phyloP scores from a whole-genome alignment of 2,888 invertebrate genomes.

The Gerosis bhagava region DNA sequence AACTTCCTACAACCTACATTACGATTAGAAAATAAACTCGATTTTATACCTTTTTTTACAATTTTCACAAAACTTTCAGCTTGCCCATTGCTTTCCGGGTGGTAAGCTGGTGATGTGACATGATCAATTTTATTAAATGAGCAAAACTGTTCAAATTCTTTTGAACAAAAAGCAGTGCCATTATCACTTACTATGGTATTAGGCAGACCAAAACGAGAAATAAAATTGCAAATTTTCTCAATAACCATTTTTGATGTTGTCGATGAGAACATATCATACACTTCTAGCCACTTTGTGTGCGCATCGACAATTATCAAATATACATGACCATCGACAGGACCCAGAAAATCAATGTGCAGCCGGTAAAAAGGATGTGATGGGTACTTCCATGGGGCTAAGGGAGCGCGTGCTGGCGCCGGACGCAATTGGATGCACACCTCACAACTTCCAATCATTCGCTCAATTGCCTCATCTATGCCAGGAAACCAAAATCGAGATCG shows the following conservation, averaged over 20 bases:
- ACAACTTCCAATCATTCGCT: neutral
- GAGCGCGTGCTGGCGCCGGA: neutral
- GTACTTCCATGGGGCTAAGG: neutral
- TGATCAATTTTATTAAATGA: too few relatives aligned
- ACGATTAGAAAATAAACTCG: too few relatives aligned
- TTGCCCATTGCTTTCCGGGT: too few relatives aligned
- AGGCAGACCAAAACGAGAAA: neutral
- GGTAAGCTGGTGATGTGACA: too few relatives aligned
- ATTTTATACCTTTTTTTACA: too few relatives aligned
- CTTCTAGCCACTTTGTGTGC: neutral
- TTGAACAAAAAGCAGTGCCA: slow-evolving; percentile 1
- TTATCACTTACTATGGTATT: neutral
- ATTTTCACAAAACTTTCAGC: too few relatives aligned
- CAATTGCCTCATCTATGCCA: neutral
- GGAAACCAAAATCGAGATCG: too few relatives aligned
- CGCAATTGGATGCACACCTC: neutral
- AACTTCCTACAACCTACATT: too few relatives aligned
- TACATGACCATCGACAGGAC: neutral
- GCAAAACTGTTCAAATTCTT: neutral
- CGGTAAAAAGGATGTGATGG: neutral
- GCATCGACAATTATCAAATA: neutral
- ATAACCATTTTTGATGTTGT: neutral
- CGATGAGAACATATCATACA: neutral
- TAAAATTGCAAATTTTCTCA: neutral
- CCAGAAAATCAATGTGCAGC: neutral